Evolutionary conservation across 2,797 vertebrate species (phyloP).

Genomic region (Coregonus suidteri): DNA sequence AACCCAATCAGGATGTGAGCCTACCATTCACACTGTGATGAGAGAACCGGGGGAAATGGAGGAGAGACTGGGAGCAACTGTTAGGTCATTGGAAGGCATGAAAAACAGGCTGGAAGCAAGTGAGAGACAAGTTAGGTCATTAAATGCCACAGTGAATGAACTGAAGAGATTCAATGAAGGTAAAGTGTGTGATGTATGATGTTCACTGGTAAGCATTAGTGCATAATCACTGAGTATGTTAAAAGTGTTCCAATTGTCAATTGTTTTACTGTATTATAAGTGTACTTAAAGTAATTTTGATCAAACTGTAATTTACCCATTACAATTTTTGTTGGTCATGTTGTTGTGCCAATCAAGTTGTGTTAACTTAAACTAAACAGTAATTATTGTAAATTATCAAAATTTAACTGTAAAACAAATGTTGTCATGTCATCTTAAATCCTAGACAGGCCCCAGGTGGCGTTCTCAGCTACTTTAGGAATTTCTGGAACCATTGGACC

Average conservation of each 20-base stretch:
- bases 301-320: no score
- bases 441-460: conserved; percentile 18
- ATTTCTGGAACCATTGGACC: not conserved
- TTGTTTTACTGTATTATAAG: not conserved
- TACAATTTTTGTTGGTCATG: no score
- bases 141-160: conserved; percentile 2
- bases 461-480: conserved; percentile 32
- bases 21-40: not conserved
- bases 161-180: not conserved
- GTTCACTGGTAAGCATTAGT: not conserved
- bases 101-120: conserved; percentile 30
- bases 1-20: not conserved
- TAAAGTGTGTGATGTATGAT: not conserved
- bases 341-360: no score
- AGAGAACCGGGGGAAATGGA: conserved; percentile 16
- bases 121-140: not conserved
- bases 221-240: not conserved
- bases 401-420: not conserved
- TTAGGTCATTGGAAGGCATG: conserved; percentile 28
- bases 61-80: not conserved
- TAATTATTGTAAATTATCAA: no score
- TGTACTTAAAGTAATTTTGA: not conserved
- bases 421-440: not conserved
- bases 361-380: no score
- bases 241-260: no score